These are phyloP conservation scores for Mamestra configurata DNA, from an alignment of 1,140 invertebrate species.

Conservation along the genomic window DNA sequence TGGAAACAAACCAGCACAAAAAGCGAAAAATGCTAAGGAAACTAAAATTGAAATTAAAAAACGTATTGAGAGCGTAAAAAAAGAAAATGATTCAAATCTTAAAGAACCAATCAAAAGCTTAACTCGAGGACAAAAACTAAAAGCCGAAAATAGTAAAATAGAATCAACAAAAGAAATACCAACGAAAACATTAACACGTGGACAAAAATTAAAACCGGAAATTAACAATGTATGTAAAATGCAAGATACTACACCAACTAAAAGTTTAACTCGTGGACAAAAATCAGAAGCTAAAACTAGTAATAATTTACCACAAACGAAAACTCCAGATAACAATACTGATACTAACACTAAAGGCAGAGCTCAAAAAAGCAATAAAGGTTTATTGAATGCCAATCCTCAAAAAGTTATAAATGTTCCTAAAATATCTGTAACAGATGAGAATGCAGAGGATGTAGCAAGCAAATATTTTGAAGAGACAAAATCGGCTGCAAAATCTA, in stretches of 20 bases:
- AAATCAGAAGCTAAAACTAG: background rate
- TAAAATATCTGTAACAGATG: slow-evolving; percentile 70
- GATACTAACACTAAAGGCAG: background rate
- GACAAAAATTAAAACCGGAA: background rate
- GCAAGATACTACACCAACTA: slow-evolving; percentile 2
- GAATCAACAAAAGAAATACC: background rate
- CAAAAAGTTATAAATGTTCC: slow-evolving; percentile 54
- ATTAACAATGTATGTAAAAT: background rate
- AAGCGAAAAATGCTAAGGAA: background rate
- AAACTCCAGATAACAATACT: background rate
- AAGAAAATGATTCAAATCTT: background rate
- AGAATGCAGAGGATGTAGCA: slow-evolving; percentile 63
- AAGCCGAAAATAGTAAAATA: slow-evolving; percentile 1
- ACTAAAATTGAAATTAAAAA: background rate
- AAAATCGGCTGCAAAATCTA: slow-evolving; percentile 53
- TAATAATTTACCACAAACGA: background rate
- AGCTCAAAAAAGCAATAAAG: background rate
- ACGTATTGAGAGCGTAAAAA: background rate
- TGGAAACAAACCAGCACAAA: background rate
- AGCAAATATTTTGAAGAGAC: slow-evolving; percentile 76
- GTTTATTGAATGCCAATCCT: background rate
- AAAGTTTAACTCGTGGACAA: slow-evolving; percentile 8
- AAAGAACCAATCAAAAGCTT: background rate
- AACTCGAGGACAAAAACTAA: background rate
- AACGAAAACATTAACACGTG: background rate